phyloP scores from a whole-genome alignment of 1,140 invertebrate species.

The Calliopsis andreniformis region DNA sequence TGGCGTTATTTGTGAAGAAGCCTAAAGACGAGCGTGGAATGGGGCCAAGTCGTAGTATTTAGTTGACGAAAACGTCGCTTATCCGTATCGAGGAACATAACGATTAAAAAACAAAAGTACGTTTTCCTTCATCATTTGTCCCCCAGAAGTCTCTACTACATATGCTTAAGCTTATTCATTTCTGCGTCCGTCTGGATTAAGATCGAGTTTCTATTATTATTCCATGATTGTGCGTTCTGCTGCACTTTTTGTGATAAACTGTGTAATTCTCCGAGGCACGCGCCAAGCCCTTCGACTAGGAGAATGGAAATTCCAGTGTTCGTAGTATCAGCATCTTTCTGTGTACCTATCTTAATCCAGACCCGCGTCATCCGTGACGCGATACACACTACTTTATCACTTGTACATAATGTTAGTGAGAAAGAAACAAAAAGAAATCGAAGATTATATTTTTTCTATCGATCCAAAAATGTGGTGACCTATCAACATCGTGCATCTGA shows the following conservation, averaged over 20 bases:
- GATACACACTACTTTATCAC: constrained; percentile 79
- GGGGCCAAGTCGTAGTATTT: constrained; percentile 63
- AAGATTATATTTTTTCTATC: constrained; percentile 82
- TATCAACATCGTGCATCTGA: constrained; percentile 75
- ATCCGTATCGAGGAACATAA: constrained; percentile 60
- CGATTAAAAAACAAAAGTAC: constrained; percentile 53
- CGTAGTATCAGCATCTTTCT: constrained; percentile 8
- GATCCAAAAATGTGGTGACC: constrained; percentile 79
- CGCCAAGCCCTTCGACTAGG: background rate
- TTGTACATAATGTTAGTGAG: constrained; percentile 79
- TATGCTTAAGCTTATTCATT: constrained; percentile 68
- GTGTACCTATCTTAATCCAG: constrained; percentile 64
- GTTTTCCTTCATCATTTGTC: constrained; percentile 65
- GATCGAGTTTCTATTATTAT: constrained; percentile 42
- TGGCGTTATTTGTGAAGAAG: constrained; percentile 31
- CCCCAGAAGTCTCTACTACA: constrained; percentile 54
- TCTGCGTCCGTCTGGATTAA: constrained; percentile 63
- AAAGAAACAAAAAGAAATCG: constrained; percentile 74
- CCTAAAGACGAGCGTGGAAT: constrained; percentile 64
- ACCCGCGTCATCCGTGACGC: constrained; percentile 66
- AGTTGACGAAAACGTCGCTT: constrained; percentile 66
- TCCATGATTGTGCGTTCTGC: constrained; percentile 8
- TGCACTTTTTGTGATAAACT: constrained; percentile 47
- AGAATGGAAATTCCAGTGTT: background rate
- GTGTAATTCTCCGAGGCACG: constrained; percentile 5